A percentile compares a stretch with the other conserved stretches of the same genome.
Conservation (phyloP, 1,140 invertebrate genomes). For the Ericerus pela region DNA sequence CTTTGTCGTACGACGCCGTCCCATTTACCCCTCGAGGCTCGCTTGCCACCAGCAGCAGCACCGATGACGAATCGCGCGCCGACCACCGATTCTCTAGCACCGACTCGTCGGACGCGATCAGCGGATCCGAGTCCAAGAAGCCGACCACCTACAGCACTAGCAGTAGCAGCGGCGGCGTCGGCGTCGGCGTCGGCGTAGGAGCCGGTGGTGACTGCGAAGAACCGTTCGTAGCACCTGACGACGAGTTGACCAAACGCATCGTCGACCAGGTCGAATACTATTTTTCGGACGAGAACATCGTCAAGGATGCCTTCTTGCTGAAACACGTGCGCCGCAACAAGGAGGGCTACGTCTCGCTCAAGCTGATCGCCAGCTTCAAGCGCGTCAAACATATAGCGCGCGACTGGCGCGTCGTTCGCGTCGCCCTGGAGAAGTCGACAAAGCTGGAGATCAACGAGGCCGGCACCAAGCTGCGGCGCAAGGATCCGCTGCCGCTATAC, state of each 20-base stretch:
- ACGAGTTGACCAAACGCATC: slow-evolving; percentile 58
- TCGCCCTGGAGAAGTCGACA: slow-evolving; percentile 57
- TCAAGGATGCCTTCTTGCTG: slow-evolving; percentile 84
- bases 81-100: background rate
- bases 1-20: slow-evolving; percentile 36
- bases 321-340: slow-evolving; percentile 90
- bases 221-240: slow-evolving; percentile 37
- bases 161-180: background rate
- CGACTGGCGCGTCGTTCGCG: slow-evolving; percentile 82
- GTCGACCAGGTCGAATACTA: slow-evolving; percentile 80
- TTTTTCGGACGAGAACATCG: slow-evolving; percentile 85
- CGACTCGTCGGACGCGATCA: background rate
- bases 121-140: background rate
- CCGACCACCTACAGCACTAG: background rate
- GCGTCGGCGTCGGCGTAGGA: no score
- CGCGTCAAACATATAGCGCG: slow-evolving; percentile 81
- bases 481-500: slow-evolving; percentile 69
- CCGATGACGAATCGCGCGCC: background rate
- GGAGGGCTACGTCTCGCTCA: slow-evolving; percentile 85
- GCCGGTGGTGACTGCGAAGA: no score
- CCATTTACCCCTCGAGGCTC: slow-evolving; percentile 2
- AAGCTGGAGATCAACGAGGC: slow-evolving; percentile 77
- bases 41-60: background rate
- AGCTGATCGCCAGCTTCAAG: slow-evolving; percentile 85
- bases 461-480: slow-evolving; percentile 75